These are phyloP conservation scores for Menidia beryllina DNA, from an alignment of 2,113 vertebrate genomes.

Conservation along the genomic window DNA sequence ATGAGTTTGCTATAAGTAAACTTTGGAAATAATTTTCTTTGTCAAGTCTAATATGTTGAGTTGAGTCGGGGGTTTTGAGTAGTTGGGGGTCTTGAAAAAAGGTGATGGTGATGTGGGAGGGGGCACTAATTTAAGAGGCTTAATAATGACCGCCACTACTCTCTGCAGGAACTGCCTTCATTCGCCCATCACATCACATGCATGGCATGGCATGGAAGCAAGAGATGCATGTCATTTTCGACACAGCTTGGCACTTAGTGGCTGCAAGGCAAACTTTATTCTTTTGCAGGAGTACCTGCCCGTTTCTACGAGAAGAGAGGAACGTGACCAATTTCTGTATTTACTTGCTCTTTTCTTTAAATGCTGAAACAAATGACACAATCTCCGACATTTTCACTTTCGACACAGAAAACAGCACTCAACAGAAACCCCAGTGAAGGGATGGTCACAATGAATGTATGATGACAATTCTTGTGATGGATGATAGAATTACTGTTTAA, in stretches of 20 bases:
- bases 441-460: neutral
- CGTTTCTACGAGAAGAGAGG: slow-evolving; percentile 41
- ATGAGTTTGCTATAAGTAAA: slow-evolving; percentile 77
- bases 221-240: slow-evolving; percentile 80
- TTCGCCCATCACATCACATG: slow-evolving; percentile 80
- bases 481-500: no score
- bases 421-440: slow-evolving; percentile 44
- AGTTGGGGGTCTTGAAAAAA: slow-evolving; percentile 54
- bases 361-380: slow-evolving; percentile 34
- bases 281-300: slow-evolving; percentile 51
- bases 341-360: slow-evolving; percentile 6
- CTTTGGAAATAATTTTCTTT: slow-evolving; percentile 71
- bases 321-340: slow-evolving; percentile 29
- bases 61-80: slow-evolving; percentile 25
- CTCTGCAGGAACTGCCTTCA: slow-evolving; percentile 78
- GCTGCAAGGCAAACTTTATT: slow-evolving; percentile 72
- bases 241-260: slow-evolving; percentile 76
- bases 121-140: slow-evolving; percentile 78
- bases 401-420: slow-evolving; percentile 2
- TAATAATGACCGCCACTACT: slow-evolving; percentile 80
- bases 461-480: neutral
- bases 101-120: slow-evolving; percentile 54
- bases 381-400: slow-evolving; percentile 22
- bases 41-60: slow-evolving; percentile 49
- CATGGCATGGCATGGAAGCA: slow-evolving; percentile 76